phyloP scores from a whole-genome alignment of 2,888 invertebrate species.

The Drosophila formosana region DNA sequence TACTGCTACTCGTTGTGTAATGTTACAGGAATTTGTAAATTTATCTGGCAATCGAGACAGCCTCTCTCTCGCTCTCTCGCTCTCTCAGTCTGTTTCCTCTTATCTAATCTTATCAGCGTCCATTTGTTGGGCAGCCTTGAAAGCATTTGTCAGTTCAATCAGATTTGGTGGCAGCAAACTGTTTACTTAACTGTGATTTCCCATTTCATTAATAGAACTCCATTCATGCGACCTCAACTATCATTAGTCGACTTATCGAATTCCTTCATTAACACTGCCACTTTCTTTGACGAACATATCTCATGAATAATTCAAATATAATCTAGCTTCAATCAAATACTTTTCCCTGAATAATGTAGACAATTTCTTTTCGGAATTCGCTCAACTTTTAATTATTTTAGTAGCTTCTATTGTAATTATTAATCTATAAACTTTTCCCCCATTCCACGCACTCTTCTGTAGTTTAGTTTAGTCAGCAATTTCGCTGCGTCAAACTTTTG shows the following conservation, averaged over 20 bases:
- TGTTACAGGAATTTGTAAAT: conserved; percentile 32
- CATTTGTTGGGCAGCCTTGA: conserved; percentile 51
- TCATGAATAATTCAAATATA: not conserved
- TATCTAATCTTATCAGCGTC: conserved; percentile 58
- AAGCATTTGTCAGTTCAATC: conserved; percentile 19
- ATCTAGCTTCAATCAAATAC: not conserved
- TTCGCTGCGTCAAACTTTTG: not conserved
- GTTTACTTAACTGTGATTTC: conserved; percentile 7
- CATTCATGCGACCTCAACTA: not conserved
- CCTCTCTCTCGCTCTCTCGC: conserved; percentile 15
- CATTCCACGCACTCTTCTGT: not conserved
- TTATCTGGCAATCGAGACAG: conserved; percentile 38
- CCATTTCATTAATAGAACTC: conserved; percentile 2
- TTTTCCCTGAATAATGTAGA: too few species aligned
- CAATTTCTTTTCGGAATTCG: too few species aligned
- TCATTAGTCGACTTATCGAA: not conserved
- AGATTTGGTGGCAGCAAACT: not conserved
- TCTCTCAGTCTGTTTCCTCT: not conserved
- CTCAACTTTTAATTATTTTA: not conserved
- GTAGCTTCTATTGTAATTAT: not conserved
- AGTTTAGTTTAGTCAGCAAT: not conserved
- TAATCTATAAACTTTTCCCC: not conserved
- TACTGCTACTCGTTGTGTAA: conserved; percentile 19
- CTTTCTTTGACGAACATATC: not conserved
- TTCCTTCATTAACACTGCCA: not conserved